A percentile compares a stretch with the other conserved stretches of the same genome.
phyloP scores from a whole-genome alignment of 2,797 vertebrate species.

The Acanthurus leucopareius region DNA sequence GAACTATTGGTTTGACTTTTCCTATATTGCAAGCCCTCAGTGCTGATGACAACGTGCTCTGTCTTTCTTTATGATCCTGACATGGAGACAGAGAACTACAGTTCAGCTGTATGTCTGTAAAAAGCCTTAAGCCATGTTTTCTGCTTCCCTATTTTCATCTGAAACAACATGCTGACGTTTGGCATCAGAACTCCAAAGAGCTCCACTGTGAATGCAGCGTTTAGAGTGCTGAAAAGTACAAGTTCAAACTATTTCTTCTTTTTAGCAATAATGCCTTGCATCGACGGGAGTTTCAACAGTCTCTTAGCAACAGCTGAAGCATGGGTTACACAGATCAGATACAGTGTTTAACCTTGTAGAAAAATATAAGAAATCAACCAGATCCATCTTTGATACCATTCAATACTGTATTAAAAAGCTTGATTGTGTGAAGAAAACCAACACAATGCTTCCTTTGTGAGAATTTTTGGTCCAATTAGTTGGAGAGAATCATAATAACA shows the following conservation, averaged over 20 bases:
- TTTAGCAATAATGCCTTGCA: constrained; percentile 39
- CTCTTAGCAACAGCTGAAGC: constrained; percentile 68
- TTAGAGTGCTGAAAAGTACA: constrained; percentile 29
- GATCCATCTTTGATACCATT: neutral
- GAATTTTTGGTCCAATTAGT: neutral
- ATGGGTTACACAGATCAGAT: constrained; percentile 37
- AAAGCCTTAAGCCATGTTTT: neutral
- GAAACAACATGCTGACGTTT: constrained; percentile 20
- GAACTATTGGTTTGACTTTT: neutral
- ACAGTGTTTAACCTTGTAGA: constrained; percentile 25
- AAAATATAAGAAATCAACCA: constrained; percentile 23
- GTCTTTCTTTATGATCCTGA: neutral
- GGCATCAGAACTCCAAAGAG: neutral
- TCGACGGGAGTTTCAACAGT: constrained; percentile 46
- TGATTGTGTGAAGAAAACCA: neutral
- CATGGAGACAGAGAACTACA: neutral
- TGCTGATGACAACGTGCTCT: neutral
- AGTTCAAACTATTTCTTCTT: constrained; percentile 37
- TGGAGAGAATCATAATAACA: neutral
- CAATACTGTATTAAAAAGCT: neutral
- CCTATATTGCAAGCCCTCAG: too few relatives aligned
- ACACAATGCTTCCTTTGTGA: neutral
- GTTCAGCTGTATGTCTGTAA: neutral
- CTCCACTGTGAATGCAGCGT: constrained; percentile 11
- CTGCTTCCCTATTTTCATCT: neutral